Conservation (phyloP, 2,113 vertebrate genomes). For the Hippopotamus amphibius region DNA sequence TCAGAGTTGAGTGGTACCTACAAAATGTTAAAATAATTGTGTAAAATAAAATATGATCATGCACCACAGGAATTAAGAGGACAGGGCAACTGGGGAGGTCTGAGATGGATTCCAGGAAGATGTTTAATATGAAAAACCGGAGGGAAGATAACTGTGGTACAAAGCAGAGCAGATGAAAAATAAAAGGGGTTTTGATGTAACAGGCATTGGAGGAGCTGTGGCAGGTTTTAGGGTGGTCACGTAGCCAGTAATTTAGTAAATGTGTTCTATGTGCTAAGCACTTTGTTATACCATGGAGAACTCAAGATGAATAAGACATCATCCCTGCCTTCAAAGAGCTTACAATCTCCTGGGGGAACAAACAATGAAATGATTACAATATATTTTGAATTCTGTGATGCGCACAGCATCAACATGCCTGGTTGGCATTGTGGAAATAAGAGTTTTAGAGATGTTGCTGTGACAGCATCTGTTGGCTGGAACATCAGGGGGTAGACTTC, state of each 20-base stretch:
- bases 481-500: not conserved
- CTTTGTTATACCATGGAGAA: not conserved
- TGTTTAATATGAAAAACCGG: not conserved
- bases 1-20: not conserved
- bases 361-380: not conserved
- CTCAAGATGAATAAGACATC: not conserved
- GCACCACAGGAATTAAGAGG: not conserved
- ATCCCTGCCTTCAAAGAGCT: not conserved
- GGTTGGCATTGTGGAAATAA: not conserved
- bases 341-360: not conserved
- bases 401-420: not conserved
- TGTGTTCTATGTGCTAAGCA: not conserved
- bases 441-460: not conserved
- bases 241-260: not conserved
- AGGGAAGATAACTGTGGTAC: not conserved
- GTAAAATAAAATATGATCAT: not conserved
- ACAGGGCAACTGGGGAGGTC: not conserved
- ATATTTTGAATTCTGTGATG: not conserved
- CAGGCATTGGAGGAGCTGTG: not conserved
- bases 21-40: constrained; percentile 17
- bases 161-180: not conserved
- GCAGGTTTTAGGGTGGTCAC: not conserved
- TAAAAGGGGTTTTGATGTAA: not conserved
- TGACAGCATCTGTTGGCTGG: not conserved
- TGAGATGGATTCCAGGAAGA: not conserved